Base-by-base conservation (phyloP, 2,888 invertebrate species). In the Dusona sp. region DNA sequence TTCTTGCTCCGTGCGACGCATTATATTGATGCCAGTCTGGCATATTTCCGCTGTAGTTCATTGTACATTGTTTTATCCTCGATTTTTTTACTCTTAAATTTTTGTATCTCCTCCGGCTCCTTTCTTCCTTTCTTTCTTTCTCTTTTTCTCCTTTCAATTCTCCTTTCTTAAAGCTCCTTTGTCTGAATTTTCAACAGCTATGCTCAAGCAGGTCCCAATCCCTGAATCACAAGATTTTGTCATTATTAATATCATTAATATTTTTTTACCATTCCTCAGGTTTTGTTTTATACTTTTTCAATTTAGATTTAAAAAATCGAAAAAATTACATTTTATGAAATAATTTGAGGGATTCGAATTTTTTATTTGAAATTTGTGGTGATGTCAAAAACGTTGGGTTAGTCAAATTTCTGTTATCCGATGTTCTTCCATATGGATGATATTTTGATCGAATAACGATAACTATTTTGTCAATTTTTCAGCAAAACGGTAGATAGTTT, bases 1-100 rank as follows among this genome's bases (percentile, higher is more conserved):
- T 45, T 67, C 82, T 57, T 0, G 81, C 81, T 29, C 79, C 64
- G 29, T 84, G 87, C 36, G 83, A 81, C 79, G 92, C 89, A 90
- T 93, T 93, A 91, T 92, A 94, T 87, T 94, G 94, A 91, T 94
- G 94, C 94, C 94, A 94, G 90, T 94, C 94, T 90, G 94, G 93
- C 92, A 94, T 92, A 88, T 91, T 94, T 89, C 92, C 92, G 90
- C 90, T 85, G 93, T 93, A 93, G 93, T 92, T 94, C 94, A 94
- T 94, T 93, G 94, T 93, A 92, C 94, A 94, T 94, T 65, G 48
- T 82, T 70, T 78, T 51, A 54, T 77, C 25, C 57, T 68, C 29
- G 13, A 33, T 68, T 67, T 25, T 42, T 1, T 29, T 36, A 64
- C 19, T 68, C 22, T 33, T 25, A 45, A 13, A 19, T 57, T 74